Percentiles rank a stretch among this genome's conserved stretches.
Conservation (phyloP, 2,797 vertebrate species). For the Sebastes aleutianus region DNA sequence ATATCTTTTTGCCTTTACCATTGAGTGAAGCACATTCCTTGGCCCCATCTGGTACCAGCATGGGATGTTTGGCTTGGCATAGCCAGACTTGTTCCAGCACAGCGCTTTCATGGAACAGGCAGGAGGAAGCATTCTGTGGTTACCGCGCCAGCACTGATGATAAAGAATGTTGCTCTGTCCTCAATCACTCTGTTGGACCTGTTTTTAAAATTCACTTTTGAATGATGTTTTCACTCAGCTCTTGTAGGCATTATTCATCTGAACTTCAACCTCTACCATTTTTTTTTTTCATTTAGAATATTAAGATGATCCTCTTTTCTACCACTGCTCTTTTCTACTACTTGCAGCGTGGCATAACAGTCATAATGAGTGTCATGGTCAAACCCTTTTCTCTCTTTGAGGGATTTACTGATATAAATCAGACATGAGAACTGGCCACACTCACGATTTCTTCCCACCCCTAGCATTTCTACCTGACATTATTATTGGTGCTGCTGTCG, state of each 20-base stretch:
- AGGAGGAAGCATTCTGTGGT: constrained; percentile 71
- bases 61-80: constrained; percentile 82
- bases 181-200: constrained; percentile 37
- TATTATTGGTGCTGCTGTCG: not conserved
- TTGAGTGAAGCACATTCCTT: constrained; percentile 79
- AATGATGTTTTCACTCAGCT: constrained; percentile 14
- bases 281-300: not conserved
- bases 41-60: constrained; percentile 82
- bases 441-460: not conserved
- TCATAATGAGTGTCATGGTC: not conserved
- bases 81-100: constrained; percentile 76
- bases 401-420: not conserved
- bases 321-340: not conserved
- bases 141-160: constrained; percentile 60
- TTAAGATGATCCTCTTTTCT: not conserved
- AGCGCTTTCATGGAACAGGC: constrained; percentile 75
- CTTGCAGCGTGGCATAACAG: not conserved
- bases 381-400: not conserved
- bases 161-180: constrained; percentile 61
- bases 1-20: constrained; percentile 66
- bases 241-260: not conserved
- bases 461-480: not conserved
- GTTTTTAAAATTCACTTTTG: constrained; percentile 36
- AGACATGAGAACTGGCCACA: not conserved
- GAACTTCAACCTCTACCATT: not conserved